phyloP scores from a whole-genome alignment of 2,113 vertebrate genomes.

The Setophaga kirtlandii region DNA sequence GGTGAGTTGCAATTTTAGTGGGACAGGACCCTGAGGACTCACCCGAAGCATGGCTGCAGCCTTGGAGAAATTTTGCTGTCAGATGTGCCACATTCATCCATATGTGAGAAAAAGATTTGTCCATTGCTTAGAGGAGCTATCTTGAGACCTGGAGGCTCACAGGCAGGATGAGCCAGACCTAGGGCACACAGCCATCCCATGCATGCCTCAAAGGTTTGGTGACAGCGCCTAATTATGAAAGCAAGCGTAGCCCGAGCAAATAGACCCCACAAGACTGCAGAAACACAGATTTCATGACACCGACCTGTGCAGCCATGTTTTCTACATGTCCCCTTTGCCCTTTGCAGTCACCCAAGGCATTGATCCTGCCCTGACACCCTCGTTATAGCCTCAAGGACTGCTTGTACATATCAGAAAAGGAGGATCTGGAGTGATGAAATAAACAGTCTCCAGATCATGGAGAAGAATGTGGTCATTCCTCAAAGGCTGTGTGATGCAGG shows the following conservation, averaged over 20 bases:
- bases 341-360: background rate
- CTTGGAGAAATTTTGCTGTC: background rate
- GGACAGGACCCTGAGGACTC: background rate
- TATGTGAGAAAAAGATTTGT: background rate
- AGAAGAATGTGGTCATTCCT: background rate
- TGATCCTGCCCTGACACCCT: background rate
- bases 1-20: background rate
- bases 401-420: background rate
- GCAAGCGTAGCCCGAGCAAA: fast-evolving
- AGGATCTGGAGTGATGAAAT: background rate
- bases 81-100: fast-evolving
- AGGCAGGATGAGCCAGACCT: background rate
- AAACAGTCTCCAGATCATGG: background rate
- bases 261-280: background rate
- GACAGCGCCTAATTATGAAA: background rate
- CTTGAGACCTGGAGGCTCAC: background rate
- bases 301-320: background rate
- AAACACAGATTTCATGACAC: background rate
- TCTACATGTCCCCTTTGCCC: background rate
- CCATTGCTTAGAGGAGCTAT: background rate
- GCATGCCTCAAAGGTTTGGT: background rate
- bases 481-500: background rate
- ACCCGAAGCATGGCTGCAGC: background rate
- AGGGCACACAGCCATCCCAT: background rate
- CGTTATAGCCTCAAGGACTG: background rate